These are phyloP conservation scores for Piliocolobus tephrosceles DNA, from an alignment of 2,113 vertebrate species.

Conservation along the genomic window DNA sequence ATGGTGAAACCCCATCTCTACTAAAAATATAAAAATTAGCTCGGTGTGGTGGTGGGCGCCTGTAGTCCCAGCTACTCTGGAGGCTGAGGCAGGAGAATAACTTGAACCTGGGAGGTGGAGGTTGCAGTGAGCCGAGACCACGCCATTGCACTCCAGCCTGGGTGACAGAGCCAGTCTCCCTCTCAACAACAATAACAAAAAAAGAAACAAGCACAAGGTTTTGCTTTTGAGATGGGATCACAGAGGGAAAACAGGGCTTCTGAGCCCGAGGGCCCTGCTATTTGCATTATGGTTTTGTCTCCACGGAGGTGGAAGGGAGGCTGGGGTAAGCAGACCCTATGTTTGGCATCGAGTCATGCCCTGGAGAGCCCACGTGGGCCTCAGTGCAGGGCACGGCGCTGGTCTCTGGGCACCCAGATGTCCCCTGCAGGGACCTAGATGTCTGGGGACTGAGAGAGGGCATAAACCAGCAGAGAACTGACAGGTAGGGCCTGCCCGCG, in stretches of 20 bases:
- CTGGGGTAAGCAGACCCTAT: background rate
- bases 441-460: background rate
- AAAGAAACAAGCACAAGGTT: no score
- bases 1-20: no score
- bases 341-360: background rate
- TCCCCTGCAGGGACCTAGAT: background rate
- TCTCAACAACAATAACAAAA: no score
- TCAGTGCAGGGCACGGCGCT: background rate
- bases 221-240: background rate
- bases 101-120: no score
- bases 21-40: no score
- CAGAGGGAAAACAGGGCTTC: background rate
- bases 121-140: no score
- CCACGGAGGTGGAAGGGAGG: background rate
- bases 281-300: background rate
- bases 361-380: background rate
- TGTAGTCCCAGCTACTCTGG: no score
- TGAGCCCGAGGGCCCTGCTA: background rate
- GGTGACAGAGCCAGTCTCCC: no score
- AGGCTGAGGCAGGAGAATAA: no score
- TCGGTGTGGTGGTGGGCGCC: no score
- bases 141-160: no score
- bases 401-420: background rate
- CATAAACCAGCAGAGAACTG: no score
- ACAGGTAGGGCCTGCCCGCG: accelerated